phyloP scores from a whole-genome alignment of 2,888 invertebrate species.

The Acanthoscelides obtectus region DNA sequence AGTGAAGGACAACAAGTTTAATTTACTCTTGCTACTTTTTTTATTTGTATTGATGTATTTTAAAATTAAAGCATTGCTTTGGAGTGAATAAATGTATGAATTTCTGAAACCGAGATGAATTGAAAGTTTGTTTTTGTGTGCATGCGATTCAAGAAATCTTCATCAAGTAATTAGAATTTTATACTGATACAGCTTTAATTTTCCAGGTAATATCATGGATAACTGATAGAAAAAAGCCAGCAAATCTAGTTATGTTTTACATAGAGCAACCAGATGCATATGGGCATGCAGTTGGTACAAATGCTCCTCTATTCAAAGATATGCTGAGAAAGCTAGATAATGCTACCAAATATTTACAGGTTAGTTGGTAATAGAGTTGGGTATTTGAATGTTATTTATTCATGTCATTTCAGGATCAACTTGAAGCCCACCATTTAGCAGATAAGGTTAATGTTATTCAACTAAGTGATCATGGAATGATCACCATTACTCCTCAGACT shows the following conservation, averaged over 20 bases:
- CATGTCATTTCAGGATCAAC: slow-evolving; percentile 39
- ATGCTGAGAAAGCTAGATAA: slow-evolving; percentile 50
- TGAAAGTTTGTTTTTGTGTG: no score
- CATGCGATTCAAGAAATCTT: no score
- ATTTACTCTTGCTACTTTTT: no score
- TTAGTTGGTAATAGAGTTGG: slow-evolving; percentile 28
- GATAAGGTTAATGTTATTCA: slow-evolving; percentile 61
- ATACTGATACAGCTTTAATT: no score
- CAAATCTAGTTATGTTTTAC: slow-evolving; percentile 65
- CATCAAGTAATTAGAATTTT: no score
- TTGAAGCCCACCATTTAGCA: slow-evolving; percentile 50
- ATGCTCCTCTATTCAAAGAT: slow-evolving; percentile 42
- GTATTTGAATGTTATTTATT: not conserved
- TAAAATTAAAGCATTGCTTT: no score
- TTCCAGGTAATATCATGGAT: slow-evolving; percentile 56
- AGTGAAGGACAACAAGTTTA: no score
- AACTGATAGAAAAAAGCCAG: slow-evolving; percentile 53
- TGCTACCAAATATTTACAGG: slow-evolving; percentile 55
- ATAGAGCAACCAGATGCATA: slow-evolving; percentile 65
- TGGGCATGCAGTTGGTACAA: slow-evolving; percentile 59
- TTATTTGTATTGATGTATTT: no score
- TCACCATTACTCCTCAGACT: slow-evolving; percentile 49
- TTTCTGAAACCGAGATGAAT: no score
- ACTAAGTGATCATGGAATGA: slow-evolving; percentile 72
- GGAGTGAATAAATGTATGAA: no score